Evolutionary conservation across 1,140 invertebrate genomes (phyloP), one percentile per base, ranked within the genome.

Genomic region (Thaumetopoea pityocampa): DNA sequence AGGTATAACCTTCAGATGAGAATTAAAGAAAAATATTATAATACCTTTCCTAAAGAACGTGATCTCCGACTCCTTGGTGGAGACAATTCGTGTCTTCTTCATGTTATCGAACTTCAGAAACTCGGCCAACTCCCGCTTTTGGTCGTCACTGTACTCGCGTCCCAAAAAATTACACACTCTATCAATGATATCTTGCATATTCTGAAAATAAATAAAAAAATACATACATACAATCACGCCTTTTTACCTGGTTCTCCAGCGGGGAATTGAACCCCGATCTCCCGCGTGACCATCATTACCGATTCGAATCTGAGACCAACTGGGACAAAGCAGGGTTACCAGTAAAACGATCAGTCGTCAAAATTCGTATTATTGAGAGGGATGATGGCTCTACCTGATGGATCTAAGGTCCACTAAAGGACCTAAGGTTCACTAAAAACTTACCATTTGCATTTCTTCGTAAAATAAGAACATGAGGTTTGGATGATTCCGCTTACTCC

Each of bases 381-480:
- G n/a, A n/a, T n/a, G n/a, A n/a, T n/a, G n/a, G n/a, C n/a, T n/a
- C n/a, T n/a, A n/a, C n/a, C n/a, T n/a, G n/a, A n/a, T n/a, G n/a
- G n/a, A n/a, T n/a, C n/a, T n/a, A n/a, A n/a, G n/a, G n/a, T n/a
- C n/a, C n/a, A n/a, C n/a, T n/a, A n/a, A n/a, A n/a, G n/a, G n/a
- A n/a, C n/a, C n/a, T n/a, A n/a, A n/a, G n/a, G n/a, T n/a, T n/a
- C n/a, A n/a, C n/a, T n/a, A n/a, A 30, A 4, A 29, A 42, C 35
- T 41, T 42, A 65, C 65, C 16, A 62, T 61, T 52, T 63, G 48
- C 65, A 71, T 54, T 27, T 94, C 90, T 79, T 95, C 93, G 60
- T 94, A 95, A 55, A 93, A 93, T 5, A 94, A 54, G 55, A 93
- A 93, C 0, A 93, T 67, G 8, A 94, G 58, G 68, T 94, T 94